Conservation (phyloP, 2,888 invertebrate species). For the Drosophila anceps region DNA sequence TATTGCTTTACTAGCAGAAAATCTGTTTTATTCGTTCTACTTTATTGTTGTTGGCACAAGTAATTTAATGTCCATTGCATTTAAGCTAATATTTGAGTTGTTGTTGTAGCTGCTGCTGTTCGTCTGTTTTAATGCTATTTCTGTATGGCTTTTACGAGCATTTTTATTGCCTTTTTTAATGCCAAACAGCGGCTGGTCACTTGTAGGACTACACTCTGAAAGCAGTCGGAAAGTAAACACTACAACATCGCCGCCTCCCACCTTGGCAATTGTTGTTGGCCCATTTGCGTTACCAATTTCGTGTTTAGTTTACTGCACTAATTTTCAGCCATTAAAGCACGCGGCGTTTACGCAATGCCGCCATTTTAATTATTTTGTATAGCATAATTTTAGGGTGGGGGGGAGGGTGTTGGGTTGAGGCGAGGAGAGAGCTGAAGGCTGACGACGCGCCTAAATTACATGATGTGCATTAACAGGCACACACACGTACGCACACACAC, state of each 20-base stretch:
- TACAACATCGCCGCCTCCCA: constrained; percentile 16
- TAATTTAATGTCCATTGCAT: constrained; percentile 78
- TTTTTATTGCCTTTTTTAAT: constrained; percentile 76
- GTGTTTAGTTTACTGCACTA: constrained; percentile 69
- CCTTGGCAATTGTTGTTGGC: constrained; percentile 32
- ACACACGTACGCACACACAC: constrained; percentile 3
- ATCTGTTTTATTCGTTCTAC: constrained; percentile 74
- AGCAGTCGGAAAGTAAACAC: constrained; percentile 10
- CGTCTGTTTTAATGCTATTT: constrained; percentile 57
- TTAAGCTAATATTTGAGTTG: constrained; percentile 76
- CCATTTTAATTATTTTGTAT: constrained; percentile 65
- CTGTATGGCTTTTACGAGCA: constrained; percentile 70
- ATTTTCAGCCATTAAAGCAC: constrained; percentile 68
- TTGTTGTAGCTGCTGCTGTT: constrained; percentile 22
- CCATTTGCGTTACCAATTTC: constrained; percentile 42
- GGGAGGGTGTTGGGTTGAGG: neutral
- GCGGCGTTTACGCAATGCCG: constrained; percentile 46
- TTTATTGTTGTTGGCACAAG: constrained; percentile 75
- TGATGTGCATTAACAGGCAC: constrained; percentile 27
- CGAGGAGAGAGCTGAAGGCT: neutral
- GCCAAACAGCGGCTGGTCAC: constrained; percentile 63
- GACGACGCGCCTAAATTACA: constrained; percentile 41
- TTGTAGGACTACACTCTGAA: constrained; percentile 34
- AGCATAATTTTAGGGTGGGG: constrained; percentile 35
- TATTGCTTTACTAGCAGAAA: constrained; percentile 81